A percentile compares a stretch with the other conserved stretches of the same genome.
These are phyloP conservation scores for Rhinoraja longicauda DNA, from an alignment of 2,797 vertebrate species.

Conservation along the genomic window DNA sequence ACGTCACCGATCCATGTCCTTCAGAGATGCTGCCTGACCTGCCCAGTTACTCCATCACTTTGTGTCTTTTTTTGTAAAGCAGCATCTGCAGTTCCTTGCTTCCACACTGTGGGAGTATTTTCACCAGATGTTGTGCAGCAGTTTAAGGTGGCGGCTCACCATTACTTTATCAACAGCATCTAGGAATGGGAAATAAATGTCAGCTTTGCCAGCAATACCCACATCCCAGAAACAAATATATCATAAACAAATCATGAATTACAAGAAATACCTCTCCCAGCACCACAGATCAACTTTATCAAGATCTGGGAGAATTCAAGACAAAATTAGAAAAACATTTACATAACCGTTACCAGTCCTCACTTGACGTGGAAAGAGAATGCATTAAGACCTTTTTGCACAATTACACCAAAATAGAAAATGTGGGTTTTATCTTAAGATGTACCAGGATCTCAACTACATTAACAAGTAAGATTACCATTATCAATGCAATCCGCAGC, in stretches of 20 bases:
- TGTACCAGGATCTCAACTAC: neutral
- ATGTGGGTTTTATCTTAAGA: neutral
- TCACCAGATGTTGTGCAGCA: no score
- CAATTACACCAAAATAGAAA: conserved; percentile 5
- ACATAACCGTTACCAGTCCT: neutral
- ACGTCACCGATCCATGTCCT: no score
- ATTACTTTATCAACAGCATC: no score
- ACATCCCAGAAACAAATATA: no score
- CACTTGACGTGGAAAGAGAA: neutral
- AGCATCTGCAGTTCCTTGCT: no score
- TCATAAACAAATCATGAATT: neutral
- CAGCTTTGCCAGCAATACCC: no score
- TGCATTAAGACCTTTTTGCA: neutral
- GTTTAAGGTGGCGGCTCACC: no score
- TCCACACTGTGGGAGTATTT: no score
- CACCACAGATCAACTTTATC: neutral
- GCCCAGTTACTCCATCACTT: no score
- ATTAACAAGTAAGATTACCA: conserved; percentile 22
- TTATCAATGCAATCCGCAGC: neutral
- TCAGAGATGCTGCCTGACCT: no score
- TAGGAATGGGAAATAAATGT: no score
- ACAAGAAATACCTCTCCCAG: neutral
- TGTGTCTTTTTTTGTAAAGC: no score
- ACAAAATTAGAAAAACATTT: neutral
- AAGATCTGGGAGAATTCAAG: neutral